Evolutionary conservation across 2,113 vertebrate genomes (phyloP).

Genomic region (Planiliza haematocheilus): DNA sequence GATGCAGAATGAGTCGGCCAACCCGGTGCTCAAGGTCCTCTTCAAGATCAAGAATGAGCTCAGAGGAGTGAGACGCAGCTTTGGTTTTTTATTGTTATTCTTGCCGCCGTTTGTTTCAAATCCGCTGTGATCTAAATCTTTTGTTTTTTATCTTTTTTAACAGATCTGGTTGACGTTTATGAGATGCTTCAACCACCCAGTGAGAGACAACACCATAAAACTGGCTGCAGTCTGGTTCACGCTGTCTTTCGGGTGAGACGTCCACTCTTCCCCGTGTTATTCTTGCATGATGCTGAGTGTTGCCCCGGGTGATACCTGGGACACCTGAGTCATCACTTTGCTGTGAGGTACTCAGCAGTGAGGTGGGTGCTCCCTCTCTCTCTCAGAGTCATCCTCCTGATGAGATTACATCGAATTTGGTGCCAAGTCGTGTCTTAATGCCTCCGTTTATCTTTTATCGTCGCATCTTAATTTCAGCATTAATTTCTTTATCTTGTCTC

Average conservation of each 20-base stretch:
- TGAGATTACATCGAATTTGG: constrained; percentile 9
- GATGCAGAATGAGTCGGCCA: constrained; percentile 92
- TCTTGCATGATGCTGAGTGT: neutral
- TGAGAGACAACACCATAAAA: constrained; percentile 93
- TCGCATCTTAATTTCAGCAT: neutral
- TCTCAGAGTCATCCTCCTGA: constrained; percentile 5
- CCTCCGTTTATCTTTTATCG: neutral
- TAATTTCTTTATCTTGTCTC: neutral
- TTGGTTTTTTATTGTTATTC: neutral
- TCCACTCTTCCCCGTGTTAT: neutral
- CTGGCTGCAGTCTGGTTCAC: constrained; percentile 96
- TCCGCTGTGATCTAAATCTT: neutral
- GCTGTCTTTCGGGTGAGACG: constrained; percentile 94
- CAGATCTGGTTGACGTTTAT: constrained; percentile 95
- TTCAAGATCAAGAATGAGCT: constrained; percentile 91
- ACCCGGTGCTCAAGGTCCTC: constrained; percentile 88
- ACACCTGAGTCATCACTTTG: constrained; percentile 18
- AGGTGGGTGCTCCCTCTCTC: constrained; percentile 7
- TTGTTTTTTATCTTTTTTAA: neutral
- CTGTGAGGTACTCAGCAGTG: neutral
- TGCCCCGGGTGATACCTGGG: constrained; percentile 4
- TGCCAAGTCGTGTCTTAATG: neutral
- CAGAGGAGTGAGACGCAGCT: constrained; percentile 84
- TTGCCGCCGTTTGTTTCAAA: neutral
- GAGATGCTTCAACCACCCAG: constrained; percentile 94